phyloP scores from a whole-genome alignment of 1,140 invertebrate genomes.

The Vollenhovia emeryi region DNA sequence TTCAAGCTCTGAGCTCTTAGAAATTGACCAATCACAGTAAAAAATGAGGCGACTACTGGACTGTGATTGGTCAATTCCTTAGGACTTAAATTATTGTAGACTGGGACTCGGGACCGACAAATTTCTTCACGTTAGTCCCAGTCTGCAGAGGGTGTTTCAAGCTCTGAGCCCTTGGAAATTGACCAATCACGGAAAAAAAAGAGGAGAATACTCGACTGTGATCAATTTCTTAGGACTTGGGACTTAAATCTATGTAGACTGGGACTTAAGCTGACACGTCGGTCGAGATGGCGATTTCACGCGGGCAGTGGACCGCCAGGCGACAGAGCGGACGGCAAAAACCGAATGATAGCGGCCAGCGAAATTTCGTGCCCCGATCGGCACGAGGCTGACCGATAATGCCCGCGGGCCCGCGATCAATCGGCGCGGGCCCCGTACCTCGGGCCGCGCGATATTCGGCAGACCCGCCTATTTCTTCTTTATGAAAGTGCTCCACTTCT shows the following conservation, averaged over 20 bases:
- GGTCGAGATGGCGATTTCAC: conserved; percentile 53
- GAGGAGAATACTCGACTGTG: no score
- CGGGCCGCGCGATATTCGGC: conserved; percentile 17
- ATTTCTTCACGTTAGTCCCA: background rate
- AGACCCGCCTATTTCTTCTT: conserved; percentile 68
- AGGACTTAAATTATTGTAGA: no score
- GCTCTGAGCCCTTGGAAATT: no score
- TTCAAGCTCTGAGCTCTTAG: no score
- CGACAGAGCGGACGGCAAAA: background rate
- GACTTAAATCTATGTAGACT: no score
- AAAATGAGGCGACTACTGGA: no score
- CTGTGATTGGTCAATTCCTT: no score
- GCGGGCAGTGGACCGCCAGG: background rate
- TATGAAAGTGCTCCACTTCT: conserved; percentile 75
- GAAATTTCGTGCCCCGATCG: conserved; percentile 51
- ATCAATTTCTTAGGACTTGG: no score
- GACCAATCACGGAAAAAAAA: no score
- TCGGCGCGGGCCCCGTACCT: conserved; percentile 40
- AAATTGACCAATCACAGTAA: no score
- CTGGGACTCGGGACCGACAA: no score
- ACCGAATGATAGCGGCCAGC: conserved; percentile 19
- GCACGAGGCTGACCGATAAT: conserved; percentile 25
- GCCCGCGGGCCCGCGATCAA: conserved; percentile 56
- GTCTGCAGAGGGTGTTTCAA: no score
- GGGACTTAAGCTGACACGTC: background rate